Conservation (phyloP, 2,888 invertebrate genomes). For the Catocala nupta region DNA sequence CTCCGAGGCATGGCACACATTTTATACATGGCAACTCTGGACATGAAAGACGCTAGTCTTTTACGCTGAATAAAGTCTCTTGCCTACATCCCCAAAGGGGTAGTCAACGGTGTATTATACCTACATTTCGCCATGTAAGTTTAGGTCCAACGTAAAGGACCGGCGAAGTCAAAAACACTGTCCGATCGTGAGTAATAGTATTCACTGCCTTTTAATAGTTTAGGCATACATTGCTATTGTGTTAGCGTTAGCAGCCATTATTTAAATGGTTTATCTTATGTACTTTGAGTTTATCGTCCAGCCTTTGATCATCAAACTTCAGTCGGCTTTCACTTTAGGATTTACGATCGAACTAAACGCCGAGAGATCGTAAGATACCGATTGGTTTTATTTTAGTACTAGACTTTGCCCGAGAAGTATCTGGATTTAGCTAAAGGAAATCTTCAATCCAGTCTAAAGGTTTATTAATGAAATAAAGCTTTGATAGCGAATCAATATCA, state of each 20-base stretch:
- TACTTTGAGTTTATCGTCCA: constrained; percentile 53
- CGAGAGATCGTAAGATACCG: constrained; percentile 50
- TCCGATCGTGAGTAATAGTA: no score
- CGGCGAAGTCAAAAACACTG: no score
- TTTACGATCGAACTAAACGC: constrained; percentile 65
- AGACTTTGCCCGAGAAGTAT: constrained; percentile 9
- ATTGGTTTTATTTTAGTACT: constrained; percentile 52
- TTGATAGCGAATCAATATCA: constrained; percentile 3
- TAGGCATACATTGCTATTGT: background rate
- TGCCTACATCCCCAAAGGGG: no score
- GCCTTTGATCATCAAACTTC: constrained; percentile 60
- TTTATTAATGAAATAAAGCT: constrained; percentile 5
- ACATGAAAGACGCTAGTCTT: no score
- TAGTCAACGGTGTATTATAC: no score
- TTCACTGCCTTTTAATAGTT: no score
- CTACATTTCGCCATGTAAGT: no score
- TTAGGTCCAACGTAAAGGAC: no score
- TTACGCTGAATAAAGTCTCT: no score
- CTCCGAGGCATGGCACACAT: no score
- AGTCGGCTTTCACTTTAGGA: constrained; percentile 60
- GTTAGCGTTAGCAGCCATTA: constrained; percentile 1
- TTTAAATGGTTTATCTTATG: constrained; percentile 41
- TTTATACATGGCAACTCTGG: no score
- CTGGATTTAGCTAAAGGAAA: background rate
- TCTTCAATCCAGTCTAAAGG: constrained; percentile 5